Evolutionary conservation across 2,888 invertebrate species (phyloP), one percentile per base, ranked within the genome.

Genomic region (Theretra japonica): DNA sequence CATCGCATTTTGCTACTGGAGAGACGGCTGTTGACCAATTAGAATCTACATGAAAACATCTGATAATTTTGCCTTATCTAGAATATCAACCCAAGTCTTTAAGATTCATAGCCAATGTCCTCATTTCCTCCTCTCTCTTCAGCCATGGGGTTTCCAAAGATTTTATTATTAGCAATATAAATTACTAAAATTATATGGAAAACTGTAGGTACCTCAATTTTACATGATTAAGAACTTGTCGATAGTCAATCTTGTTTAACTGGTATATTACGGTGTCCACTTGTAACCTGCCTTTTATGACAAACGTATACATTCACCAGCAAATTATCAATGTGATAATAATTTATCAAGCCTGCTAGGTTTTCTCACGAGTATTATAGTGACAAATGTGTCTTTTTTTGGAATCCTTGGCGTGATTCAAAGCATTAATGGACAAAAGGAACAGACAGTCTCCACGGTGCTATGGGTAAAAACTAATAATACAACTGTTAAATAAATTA

Each of bases 181-280:
- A 41, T 41, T 41, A 41, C 41, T 11, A 41, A 41, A 41, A 41
- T 41, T 1, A 41, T 41, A 2, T 41, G 15, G 72, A 74, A 69
- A 70, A 69, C 58, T 75, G 4, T 23, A 65, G 11, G 41, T 41
- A 41, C 41, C 11, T 48, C 17, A 41, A 65, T 65, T 23, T 48
- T 48, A 17, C 25, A 23, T 48, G 41, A 65, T 65, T 65, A 65
- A 48, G 65, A 23, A 65, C 33, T 60, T 33, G 48, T 23, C 65
- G 17, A 23, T 48, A 65, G 21, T 23, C 5, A 23, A 48, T 65
- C 65, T 65, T 23, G 48, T 48, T 48, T 23, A 65, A 48, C 65
- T 15, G n/a, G 65, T 65, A 65, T 23, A 65, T 48, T 48, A 2
- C 65, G 48, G 23, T 65, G 41, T 25, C 48, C 65, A 23, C 23